phyloP scores from a whole-genome alignment of 2,888 invertebrate genomes.

The Pheosia gnoma region DNA sequence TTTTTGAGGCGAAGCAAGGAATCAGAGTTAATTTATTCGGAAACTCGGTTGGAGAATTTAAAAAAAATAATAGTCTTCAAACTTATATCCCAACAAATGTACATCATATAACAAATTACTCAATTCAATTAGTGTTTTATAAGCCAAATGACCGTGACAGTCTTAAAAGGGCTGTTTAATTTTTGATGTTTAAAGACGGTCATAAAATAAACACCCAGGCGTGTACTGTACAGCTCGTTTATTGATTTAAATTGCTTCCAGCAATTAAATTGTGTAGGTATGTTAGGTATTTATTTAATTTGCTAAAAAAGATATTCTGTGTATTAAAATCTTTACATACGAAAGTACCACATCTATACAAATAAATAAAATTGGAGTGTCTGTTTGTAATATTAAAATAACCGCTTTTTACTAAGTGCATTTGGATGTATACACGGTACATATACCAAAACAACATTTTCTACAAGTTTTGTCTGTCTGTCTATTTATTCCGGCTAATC shows the following conservation, averaged over 20 bases:
- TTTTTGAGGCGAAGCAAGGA: neutral
- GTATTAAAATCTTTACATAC: neutral
- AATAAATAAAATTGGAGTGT: no score
- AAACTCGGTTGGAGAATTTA: neutral
- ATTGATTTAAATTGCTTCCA: conserved; percentile 8
- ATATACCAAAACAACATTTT: no score
- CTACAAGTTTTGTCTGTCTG: no score
- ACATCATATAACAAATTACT: conserved; percentile 17
- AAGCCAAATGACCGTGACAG: conserved; percentile 11
- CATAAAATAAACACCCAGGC: conserved; percentile 15
- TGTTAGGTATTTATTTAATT: neutral
- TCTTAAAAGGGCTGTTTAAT: conserved; percentile 10
- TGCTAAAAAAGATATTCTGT: no score
- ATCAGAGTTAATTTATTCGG: conserved; percentile 7
- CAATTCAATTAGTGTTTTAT: conserved; percentile 27
- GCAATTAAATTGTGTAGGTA: neutral
- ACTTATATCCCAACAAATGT: conserved; percentile 6
- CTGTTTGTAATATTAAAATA: no score
- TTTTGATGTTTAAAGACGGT: conserved; percentile 15
- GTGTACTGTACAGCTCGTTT: conserved; percentile 6
- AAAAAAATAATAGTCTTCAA: neutral
- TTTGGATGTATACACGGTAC: no score
- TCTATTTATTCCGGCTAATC: no score
- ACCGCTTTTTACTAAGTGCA: no score
- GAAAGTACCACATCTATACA: no score